Conservation (phyloP, 2,797 vertebrate species). For the Silurus aristotelis region DNA sequence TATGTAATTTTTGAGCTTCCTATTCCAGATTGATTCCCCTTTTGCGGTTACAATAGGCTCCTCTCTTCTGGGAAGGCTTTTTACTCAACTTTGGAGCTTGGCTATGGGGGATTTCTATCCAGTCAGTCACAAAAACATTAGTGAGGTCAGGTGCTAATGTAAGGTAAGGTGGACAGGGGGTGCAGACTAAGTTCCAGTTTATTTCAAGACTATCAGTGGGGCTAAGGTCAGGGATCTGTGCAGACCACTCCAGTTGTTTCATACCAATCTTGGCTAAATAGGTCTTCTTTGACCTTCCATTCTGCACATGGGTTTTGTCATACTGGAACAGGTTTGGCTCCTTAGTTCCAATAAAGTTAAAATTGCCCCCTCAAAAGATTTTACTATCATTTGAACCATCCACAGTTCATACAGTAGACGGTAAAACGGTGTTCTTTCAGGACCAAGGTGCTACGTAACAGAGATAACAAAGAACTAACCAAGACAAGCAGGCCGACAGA, state of each 20-base stretch:
- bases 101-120: neutral
- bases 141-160: neutral
- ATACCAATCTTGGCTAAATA: neutral
- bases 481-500: too few species aligned
- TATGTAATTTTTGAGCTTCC: neutral
- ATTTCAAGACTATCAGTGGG: neutral
- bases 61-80: neutral
- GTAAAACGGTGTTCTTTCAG: too few species aligned
- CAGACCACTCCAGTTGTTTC: neutral
- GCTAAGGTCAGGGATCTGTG: neutral
- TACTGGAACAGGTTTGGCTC: too few species aligned
- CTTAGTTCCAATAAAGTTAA: neutral
- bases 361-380: too few species aligned
- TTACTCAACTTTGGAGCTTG: neutral
- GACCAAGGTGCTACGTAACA: too few species aligned
- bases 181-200: neutral
- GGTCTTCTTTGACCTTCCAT: neutral
- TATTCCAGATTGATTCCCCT: neutral
- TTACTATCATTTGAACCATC: too few species aligned
- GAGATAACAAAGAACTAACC: too few species aligned
- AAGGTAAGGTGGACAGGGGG: neutral
- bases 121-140: neutral
- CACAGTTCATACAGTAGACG: too few species aligned
- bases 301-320: neutral
- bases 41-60: neutral